These are phyloP conservation scores for Drosophila nr. perissopoda DNA, from an alignment of 2,888 invertebrate species.

Conservation along the genomic window DNA sequence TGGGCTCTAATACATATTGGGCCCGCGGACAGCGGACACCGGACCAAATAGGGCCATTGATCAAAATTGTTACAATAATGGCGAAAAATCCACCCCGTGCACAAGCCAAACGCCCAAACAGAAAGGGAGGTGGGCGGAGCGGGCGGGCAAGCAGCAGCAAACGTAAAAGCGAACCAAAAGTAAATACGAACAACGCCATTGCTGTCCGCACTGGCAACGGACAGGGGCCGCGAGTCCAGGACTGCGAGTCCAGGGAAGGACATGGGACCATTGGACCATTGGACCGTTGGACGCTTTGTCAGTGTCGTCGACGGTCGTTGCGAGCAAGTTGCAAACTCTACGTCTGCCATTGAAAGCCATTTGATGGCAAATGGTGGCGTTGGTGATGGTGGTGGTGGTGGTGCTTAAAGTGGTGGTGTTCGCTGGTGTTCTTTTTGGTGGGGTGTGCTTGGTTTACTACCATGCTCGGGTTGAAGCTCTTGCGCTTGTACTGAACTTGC, in stretches of 20 bases:
- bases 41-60: constrained; percentile 77
- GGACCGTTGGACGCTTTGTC: constrained; percentile 29
- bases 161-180: constrained; percentile 40
- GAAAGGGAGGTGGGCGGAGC: background rate
- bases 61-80: constrained; percentile 83
- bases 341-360: constrained; percentile 77
- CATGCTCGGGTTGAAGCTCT: constrained; percentile 7
- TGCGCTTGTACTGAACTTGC: constrained; percentile 21
- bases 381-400: constrained; percentile 8
- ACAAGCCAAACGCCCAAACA: constrained; percentile 47
- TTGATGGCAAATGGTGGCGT: constrained; percentile 60
- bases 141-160: constrained; percentile 23
- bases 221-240: constrained; percentile 23
- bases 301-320: constrained; percentile 18
- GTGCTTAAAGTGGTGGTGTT: constrained; percentile 13
- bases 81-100: constrained; percentile 80
- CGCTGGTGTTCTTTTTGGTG: constrained; percentile 17
- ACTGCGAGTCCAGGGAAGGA: constrained; percentile 32
- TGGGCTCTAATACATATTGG: constrained; percentile 28
- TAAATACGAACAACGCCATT: constrained; percentile 71
- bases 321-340: constrained; percentile 44
- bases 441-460: constrained; percentile 19
- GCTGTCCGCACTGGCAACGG: constrained; percentile 61
- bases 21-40: constrained; percentile 50
- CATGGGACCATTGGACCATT: constrained; percentile 21